A percentile compares a stretch with the other conserved stretches of the same genome.
These are phyloP conservation scores for Sciaenops ocellatus DNA, from an alignment of 2,797 vertebrate species.

Conservation along the genomic window DNA sequence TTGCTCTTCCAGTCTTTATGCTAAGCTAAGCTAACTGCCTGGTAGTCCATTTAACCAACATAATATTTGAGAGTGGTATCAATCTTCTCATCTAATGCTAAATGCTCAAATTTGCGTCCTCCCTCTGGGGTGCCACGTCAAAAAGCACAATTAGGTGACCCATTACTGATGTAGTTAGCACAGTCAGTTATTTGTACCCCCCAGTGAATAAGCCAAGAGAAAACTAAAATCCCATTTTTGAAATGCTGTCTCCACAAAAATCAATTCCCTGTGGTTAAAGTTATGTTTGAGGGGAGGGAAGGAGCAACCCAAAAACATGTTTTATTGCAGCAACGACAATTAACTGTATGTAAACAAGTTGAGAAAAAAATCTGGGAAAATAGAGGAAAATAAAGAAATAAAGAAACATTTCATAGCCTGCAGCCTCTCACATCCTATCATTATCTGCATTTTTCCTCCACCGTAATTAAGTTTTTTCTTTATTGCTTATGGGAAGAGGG, in stretches of 20 bases:
- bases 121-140: neutral
- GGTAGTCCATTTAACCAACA: neutral
- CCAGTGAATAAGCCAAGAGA: slow-evolving; percentile 44
- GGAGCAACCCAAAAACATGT: slow-evolving; percentile 64
- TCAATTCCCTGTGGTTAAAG: slow-evolving; percentile 68
- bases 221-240: slow-evolving; percentile 69
- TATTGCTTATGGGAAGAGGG: slow-evolving; percentile 85
- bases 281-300: slow-evolving; percentile 61
- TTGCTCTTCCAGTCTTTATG: neutral
- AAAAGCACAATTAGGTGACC: slow-evolving; percentile 55
- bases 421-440: slow-evolving; percentile 83
- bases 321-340: slow-evolving; percentile 78
- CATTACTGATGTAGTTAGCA: slow-evolving; percentile 51
- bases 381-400: slow-evolving; percentile 72
- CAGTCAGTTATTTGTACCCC: slow-evolving; percentile 45
- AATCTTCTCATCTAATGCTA: neutral
- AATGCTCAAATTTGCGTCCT: neutral
- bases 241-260: slow-evolving; percentile 65
- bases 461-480: slow-evolving; percentile 84
- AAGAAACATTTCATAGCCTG: slow-evolving; percentile 77
- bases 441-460: slow-evolving; percentile 84
- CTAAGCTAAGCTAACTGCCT: slow-evolving; percentile 6
- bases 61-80: neutral
- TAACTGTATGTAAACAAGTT: slow-evolving; percentile 83
- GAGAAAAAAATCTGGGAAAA: slow-evolving; percentile 73